phyloP scores from a whole-genome alignment of 2,888 invertebrate species.

The Callyntrura sp. region DNA sequence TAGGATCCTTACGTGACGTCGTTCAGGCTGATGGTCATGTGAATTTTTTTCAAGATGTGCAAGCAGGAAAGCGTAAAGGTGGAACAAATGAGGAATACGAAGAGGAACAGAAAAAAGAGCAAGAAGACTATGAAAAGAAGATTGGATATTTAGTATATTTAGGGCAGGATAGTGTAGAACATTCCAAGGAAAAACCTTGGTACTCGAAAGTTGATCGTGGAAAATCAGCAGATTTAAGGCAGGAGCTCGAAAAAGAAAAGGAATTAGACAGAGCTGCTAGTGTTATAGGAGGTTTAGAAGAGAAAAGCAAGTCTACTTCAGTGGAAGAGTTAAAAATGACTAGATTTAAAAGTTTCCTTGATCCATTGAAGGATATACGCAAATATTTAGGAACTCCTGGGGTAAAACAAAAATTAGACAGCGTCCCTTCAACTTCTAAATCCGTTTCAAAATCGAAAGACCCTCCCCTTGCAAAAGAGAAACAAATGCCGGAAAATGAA shows the following conservation, averaged over 20 bases:
- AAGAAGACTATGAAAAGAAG: constrained; percentile 98
- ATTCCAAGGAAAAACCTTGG: constrained; percentile 94
- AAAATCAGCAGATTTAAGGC: constrained; percentile 81
- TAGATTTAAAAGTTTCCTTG: constrained; percentile 90
- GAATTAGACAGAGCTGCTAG: constrained; percentile 64
- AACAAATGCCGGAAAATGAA: neutral
- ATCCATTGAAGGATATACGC: constrained; percentile 91
- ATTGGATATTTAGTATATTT: constrained; percentile 98
- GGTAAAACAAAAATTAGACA: constrained; percentile 81
- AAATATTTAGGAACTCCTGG: constrained; percentile 86
- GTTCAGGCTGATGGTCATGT: constrained; percentile 87
- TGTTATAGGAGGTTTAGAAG: constrained; percentile 41
- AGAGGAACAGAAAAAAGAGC: constrained; percentile 94
- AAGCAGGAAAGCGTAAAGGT: constrained; percentile 88
- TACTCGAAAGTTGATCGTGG: constrained; percentile 87
- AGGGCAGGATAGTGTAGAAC: constrained; percentile 96
- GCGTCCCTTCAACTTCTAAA: constrained; percentile 34
- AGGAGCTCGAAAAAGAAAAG: constrained; percentile 72
- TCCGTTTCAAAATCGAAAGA: neutral
- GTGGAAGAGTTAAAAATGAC: constrained; percentile 86
- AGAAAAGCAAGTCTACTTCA: constrained; percentile 50
- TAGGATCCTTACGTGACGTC: constrained; percentile 79
- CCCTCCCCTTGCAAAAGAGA: constrained; percentile 14
- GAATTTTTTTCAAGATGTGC: constrained; percentile 95
- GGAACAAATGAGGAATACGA: constrained; percentile 93